Conservation (phyloP, 1,140 invertebrate species). For the Hirudo medicinalis region DNA sequence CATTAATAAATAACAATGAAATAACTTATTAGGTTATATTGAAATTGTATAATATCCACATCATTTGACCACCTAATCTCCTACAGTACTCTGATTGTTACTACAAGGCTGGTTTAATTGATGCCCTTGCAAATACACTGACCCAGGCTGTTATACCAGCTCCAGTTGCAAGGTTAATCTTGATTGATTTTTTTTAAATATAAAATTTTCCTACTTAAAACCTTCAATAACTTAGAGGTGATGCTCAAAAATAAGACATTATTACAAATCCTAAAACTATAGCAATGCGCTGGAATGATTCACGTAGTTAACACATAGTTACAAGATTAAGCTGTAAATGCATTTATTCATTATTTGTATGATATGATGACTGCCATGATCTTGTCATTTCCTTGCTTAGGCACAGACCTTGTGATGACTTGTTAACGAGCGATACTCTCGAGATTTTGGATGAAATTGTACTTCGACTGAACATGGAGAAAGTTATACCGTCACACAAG, state of each 20-base stretch:
- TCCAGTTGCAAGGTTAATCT: slow-evolving; percentile 46
- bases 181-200: background rate
- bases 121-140: slow-evolving; percentile 75
- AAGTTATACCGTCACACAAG: slow-evolving; percentile 84
- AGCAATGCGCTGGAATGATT: no score
- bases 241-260: slow-evolving; percentile 26
- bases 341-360: no score
- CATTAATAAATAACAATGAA: background rate
- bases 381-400: no score
- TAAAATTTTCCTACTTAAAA: background rate
- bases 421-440: slow-evolving; percentile 33
- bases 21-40: background rate
- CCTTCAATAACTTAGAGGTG: background rate
- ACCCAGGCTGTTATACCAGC: slow-evolving; percentile 81
- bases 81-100: slow-evolving; percentile 48
- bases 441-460: slow-evolving; percentile 39
- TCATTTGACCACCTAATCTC: slow-evolving; percentile 4
- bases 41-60: background rate
- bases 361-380: no score
- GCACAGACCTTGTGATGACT: slow-evolving; percentile 25
- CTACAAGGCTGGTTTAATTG: slow-evolving; percentile 68
- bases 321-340: no score
- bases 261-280: no score
- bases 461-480: slow-evolving; percentile 72
- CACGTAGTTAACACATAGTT: no score